Evolutionary conservation across 1,140 invertebrate genomes (phyloP).

Genomic region (Chrysopa pallens): DNA sequence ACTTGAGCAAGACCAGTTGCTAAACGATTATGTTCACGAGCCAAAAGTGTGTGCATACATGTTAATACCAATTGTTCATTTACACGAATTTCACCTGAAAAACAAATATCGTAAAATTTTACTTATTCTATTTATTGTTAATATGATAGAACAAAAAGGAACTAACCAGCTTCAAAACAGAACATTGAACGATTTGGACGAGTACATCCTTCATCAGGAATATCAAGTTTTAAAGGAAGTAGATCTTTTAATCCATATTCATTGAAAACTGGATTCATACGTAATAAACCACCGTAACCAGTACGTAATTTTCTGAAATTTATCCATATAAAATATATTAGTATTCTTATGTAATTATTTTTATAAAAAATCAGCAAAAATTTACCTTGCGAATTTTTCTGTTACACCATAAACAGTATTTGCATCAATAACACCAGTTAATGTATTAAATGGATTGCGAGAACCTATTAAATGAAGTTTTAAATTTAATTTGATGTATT

Average conservation of each 20-base stretch:
- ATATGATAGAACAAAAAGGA: not conserved
- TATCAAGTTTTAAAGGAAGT: conserved; percentile 72
- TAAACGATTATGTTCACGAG: conserved; percentile 71
- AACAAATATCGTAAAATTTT: conserved; percentile 1
- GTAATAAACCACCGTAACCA: conserved; percentile 56
- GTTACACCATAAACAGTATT: conserved; percentile 74
- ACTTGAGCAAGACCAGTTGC: conserved; percentile 55
- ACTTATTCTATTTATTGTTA: not conserved
- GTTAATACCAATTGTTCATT: conserved; percentile 83
- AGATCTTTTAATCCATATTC: conserved; percentile 78
- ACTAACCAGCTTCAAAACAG: conserved; percentile 73
- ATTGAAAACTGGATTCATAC: conserved; percentile 77
- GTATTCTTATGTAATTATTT: not conserved
- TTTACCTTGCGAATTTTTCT: conserved; percentile 51
- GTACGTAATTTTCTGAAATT: conserved; percentile 48
- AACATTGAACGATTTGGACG: conserved; percentile 72
- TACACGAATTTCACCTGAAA: conserved; percentile 74
- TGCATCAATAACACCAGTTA: conserved; percentile 64
- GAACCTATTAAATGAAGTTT: too few species aligned
- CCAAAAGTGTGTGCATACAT: conserved; percentile 81
- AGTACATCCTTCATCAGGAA: conserved; percentile 86
- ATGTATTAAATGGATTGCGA: conserved; percentile 59
- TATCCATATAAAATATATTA: not conserved
- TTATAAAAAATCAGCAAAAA: not conserved
- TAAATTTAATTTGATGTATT: too few species aligned